Evolutionary conservation across 1,140 invertebrate species (phyloP), one percentile per base, ranked within the genome.

Genomic region (Drosophila ercepeae): DNA sequence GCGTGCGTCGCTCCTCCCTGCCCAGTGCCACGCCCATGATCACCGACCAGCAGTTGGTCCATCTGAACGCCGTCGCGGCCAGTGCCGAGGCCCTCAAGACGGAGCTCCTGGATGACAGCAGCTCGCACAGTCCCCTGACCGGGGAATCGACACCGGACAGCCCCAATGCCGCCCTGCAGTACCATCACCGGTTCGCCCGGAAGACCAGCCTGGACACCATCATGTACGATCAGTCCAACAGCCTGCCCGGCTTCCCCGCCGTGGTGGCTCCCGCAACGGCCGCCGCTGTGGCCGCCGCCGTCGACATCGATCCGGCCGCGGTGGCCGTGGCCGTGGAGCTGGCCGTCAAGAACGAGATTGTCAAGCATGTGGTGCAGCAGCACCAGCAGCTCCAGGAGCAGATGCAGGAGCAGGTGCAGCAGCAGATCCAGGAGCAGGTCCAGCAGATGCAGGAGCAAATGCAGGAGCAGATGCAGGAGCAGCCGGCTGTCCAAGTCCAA

Each of bases 81-180:
- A 67, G 93, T 92, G 25, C 92, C 67, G 45, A 75, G 92, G 44
- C 92, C 89, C 54, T 96, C 14, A 96, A 96, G 83, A 95, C 94
- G 34, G 95, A 96, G 90, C 91, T 94, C 1, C 83, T 94, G 1
- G 95, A 96, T 77, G 95, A 96, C 59, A 94, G 93, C 59, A 95
- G 94, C 67, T 94, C 95, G 50, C 93, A 92, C 57, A 94, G 93
- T 42, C 90, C 94, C 21, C 64, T 92, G 5, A 92, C 92, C 18
- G 91, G 91, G 0, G 84, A 89, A 0, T 50, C 63, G 0, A 91
- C 88, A 14, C 76, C 83, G 2, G 76, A 72, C 19, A 88, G 83
- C 14, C 86, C 89, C 1, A 90, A 59, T 25, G 64, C 68, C 5
- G 71, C 72, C 1, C 18, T 79, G 36, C 68, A 90, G 52, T 81